Percentiles rank a stretch among this genome's conserved stretches.
Evolutionary conservation across 2,888 invertebrate genomes (phyloP).

Genomic region (Diaprepes abbreviatus): DNA sequence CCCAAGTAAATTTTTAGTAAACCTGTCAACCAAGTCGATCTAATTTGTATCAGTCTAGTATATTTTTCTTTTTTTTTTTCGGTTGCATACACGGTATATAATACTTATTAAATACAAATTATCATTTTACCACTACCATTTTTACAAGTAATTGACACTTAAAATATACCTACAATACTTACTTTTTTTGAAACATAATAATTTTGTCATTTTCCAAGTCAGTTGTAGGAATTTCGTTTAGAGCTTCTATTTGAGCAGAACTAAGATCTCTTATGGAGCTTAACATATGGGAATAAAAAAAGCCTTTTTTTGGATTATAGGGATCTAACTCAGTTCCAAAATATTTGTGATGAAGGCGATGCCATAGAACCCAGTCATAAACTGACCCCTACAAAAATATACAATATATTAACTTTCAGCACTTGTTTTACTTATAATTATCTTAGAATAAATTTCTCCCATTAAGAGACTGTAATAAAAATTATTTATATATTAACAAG

Average conservation of each 20-base stretch:
- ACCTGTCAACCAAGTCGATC: no score
- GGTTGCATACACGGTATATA: no score
- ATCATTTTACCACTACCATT: no score
- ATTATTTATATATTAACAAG: no score
- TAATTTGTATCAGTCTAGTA: no score
- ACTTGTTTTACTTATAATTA: no score
- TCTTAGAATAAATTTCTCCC: no score
- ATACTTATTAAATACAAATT: no score
- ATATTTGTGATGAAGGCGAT: conserved; percentile 85
- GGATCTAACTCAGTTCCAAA: conserved; percentile 86
- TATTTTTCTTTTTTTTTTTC: no score
- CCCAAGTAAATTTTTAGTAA: no score
- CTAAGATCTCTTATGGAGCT: conserved; percentile 78
- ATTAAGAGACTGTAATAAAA: no score
- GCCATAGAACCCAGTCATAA: conserved; percentile 86
- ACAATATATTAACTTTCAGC: no score
- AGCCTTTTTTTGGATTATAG: conserved; percentile 83
- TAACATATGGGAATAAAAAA: conserved; percentile 84
- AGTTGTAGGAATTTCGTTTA: conserved; percentile 79
- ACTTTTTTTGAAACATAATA: conserved; percentile 87
- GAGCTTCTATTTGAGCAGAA: conserved; percentile 75
- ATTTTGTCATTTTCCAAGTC: conserved; percentile 84
- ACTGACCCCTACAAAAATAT: conserved; percentile 81
- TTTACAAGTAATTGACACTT: background rate
- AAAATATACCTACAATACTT: conserved; percentile 53